These are phyloP conservation scores for Synergus laeviventris DNA, from an alignment of 2,888 invertebrate species.

Conservation along the genomic window DNA sequence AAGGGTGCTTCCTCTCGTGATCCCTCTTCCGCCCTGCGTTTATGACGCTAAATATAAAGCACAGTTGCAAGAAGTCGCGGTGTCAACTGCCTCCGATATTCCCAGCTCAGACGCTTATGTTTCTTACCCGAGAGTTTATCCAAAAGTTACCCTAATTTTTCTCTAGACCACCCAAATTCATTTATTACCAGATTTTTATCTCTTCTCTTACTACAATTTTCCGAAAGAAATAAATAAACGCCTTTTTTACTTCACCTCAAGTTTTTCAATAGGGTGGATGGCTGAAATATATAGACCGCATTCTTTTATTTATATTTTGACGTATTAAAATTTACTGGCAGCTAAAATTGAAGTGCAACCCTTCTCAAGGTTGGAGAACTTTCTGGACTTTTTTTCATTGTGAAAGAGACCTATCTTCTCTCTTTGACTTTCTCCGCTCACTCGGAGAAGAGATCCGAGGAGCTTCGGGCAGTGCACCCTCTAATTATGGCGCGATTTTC, in stretches of 20 bases:
- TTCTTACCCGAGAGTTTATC: constrained; percentile 41
- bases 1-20: constrained; percentile 51
- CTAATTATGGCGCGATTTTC: constrained; percentile 40
- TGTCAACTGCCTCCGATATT: constrained; percentile 54
- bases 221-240: too few relatives aligned
- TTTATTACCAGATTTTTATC: background rate
- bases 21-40: constrained; percentile 52
- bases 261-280: too few relatives aligned
- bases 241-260: too few relatives aligned
- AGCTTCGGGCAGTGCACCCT: constrained; percentile 34
- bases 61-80: constrained; percentile 58
- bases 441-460: constrained; percentile 16
- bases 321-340: background rate
- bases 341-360: constrained; percentile 14
- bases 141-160: constrained; percentile 40
- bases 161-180: constrained; percentile 17
- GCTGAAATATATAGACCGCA: too few relatives aligned
- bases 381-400: constrained; percentile 17
- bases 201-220: too few relatives aligned
- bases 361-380: constrained; percentile 9
- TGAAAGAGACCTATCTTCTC: constrained; percentile 14
- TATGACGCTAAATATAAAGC: constrained; percentile 73
- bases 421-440: constrained; percentile 37
- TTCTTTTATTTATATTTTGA: constrained; percentile 7
- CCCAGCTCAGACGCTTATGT: constrained; percentile 46